Conservation (phyloP, 2,113 vertebrate species). For the Caranx melampygus region DNA sequence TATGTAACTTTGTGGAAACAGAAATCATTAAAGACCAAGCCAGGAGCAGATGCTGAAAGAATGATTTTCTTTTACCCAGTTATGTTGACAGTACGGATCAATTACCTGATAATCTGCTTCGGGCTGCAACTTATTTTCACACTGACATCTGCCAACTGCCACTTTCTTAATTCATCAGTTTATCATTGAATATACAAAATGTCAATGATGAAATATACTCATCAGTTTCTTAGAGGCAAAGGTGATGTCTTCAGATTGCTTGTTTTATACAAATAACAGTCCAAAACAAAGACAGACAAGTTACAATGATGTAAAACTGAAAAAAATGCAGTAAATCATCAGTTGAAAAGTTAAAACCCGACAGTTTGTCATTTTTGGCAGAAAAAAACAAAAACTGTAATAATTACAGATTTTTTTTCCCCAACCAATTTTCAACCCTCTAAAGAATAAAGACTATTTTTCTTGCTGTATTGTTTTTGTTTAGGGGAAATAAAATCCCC, state of each 20-base stretch:
- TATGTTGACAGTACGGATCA: neutral
- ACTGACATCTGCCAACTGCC: neutral
- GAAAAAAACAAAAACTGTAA: too few species aligned
- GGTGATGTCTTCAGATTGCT: neutral
- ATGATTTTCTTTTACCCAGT: neutral
- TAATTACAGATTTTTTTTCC: neutral
- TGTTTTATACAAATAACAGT: neutral
- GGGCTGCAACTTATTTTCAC: neutral
- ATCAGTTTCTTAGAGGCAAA: neutral
- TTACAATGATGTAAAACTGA: neutral
- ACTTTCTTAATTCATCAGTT: slow-evolving; percentile 3
- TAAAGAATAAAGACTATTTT: too few species aligned
- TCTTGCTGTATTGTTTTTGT: neutral
- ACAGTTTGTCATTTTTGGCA: too few species aligned
- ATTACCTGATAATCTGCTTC: slow-evolving; percentile 1
- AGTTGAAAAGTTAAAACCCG: neutral
- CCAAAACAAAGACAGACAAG: neutral
- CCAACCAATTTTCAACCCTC: neutral
- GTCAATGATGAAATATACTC: neutral
- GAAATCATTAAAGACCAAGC: slow-evolving; percentile 16
- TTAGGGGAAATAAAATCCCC: too few species aligned
- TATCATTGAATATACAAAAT: neutral
- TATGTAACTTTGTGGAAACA: slow-evolving; percentile 12
- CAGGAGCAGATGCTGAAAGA: neutral
- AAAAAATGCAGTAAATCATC: neutral